Base-by-base conservation (phyloP, 2,888 invertebrate genomes). In the Sinodicranocentrus sp. region DNA sequence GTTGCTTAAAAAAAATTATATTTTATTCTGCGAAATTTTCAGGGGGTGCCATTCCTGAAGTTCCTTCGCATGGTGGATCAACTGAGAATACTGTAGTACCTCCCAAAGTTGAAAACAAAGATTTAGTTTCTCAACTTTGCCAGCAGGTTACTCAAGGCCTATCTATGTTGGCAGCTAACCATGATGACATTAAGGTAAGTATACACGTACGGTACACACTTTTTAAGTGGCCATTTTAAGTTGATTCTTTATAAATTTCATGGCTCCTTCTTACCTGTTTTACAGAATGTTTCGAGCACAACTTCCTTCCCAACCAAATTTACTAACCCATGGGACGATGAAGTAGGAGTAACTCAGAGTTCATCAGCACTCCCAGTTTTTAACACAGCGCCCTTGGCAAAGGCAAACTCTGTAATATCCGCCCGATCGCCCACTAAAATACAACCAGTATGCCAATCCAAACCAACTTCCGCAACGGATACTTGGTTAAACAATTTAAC, bases 21-120 rank as follows among this genome's bases (percentile, higher is more conserved):
- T 10, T 10, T 33, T 33, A 33, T 33, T 52, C 48, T 17, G 19
- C n/a, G n/a, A n/a, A n/a, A n/a, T 17, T 52, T 52, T 3, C 92
- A 91, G 95, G 95, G 85, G 94, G 95, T 89, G 94, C 95, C 52
- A 95, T 95, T 90, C 94, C 95, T 19, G 95, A 96, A 91, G 92
- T 94, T 84, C 92, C 92, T 84, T 85, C 87, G 72, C 65, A 84
- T 52, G 85, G 84, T 26, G 85, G 89, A 84, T 92, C 92, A 84
- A 85, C 87, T 82, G 70, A 85, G 57, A 85, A 85, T 84, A 84
- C 90, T 89, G 72, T 76, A 21, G 75, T 82, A 75, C 82, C 84
- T 57, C 54, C 85, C 0, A 88, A 85, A 77, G 87, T 89, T 70
- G 90, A 90, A 73, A 89, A 89, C 72, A 89, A 89, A 71, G 92